phyloP scores from a whole-genome alignment of 2,113 vertebrate species.

The Rhinogobius similis region DNA sequence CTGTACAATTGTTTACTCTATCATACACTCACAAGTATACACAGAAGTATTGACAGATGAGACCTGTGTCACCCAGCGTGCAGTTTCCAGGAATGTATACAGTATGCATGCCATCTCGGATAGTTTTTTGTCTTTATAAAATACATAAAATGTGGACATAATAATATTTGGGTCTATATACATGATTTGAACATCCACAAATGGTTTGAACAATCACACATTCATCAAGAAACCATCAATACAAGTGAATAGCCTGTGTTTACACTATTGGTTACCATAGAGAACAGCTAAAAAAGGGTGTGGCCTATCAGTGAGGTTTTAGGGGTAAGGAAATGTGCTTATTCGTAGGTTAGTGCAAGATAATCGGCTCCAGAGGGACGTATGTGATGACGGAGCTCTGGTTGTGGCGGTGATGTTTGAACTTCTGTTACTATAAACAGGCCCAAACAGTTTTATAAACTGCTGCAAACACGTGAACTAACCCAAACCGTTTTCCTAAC shows the following conservation, averaged over 20 bases:
- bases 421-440: no score
- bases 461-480: no score
- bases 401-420: no score
- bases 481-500: no score
- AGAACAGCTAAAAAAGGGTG: slow-evolving; percentile 59
- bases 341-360: background rate
- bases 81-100: slow-evolving; percentile 74
- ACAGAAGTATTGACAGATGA: slow-evolving; percentile 63
- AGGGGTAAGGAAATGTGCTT: slow-evolving; percentile 54
- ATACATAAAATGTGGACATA: slow-evolving; percentile 61
- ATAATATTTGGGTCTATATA: slow-evolving; percentile 69
- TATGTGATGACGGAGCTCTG: no score
- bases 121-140: slow-evolving; percentile 29
- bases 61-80: slow-evolving; percentile 68
- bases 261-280: slow-evolving; percentile 60
- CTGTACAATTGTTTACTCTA: slow-evolving; percentile 69
- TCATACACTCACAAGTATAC: slow-evolving; percentile 69
- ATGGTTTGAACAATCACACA: slow-evolving; percentile 67
- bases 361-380: background rate
- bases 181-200: slow-evolving; percentile 67
- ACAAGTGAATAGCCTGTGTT: slow-evolving; percentile 45
- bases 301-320: slow-evolving; percentile 23
- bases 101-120: slow-evolving; percentile 71
- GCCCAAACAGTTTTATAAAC: no score
- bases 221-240: slow-evolving; percentile 66